Base-by-base conservation (phyloP, 2,797 vertebrate genomes). In the Poliocrania exsul region DNA sequence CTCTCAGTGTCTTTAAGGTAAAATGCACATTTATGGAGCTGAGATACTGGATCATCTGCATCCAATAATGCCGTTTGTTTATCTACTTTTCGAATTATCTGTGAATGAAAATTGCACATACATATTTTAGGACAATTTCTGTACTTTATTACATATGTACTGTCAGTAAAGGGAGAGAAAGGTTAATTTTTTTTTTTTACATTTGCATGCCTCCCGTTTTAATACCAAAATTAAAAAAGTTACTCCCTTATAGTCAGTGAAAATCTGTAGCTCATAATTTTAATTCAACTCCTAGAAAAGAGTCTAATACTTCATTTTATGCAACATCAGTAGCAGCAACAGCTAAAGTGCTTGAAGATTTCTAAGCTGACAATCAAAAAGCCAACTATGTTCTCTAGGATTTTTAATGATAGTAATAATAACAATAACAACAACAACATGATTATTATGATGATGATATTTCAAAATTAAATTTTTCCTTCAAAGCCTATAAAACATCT, bases 1-100 rank as follows among this genome's bases (percentile, higher is more conserved):
- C 99, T 98, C 97, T 99, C 99, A 14, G 99, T 99, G 98, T 99
- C 99, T 98, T 99, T 99, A 98, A 99, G 98, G 98, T 99, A 99
- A 98, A 99, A 99, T 91, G 99, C 99, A 98, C 99, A 99, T 97
- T 99, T 99, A 98, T 99, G 99, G 96, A 99, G 99, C 97, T 99
- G 99, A 49, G 99, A 99, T 90, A 99, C 99, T 4, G 99, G 99
- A 96, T 99, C 99, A 60, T 99, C 99, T 80, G 99, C 99, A 92
- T 99, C 99, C 98, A 99, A 97, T 97, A 99, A 98, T 19, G 99
- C 99, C 0, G 99, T 99, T 98, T 99, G 99, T 96, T 99, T 99
- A 98, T 99, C 99, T 97, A 99, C 99, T 97, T 99, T 99, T 90
- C 99, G 99, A 97, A 99, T 99, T 94, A 99, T 99, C 99, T 99